These are phyloP conservation scores for Ifrita kowaldi DNA, from an alignment of 2,113 vertebrate species.

Conservation along the genomic window DNA sequence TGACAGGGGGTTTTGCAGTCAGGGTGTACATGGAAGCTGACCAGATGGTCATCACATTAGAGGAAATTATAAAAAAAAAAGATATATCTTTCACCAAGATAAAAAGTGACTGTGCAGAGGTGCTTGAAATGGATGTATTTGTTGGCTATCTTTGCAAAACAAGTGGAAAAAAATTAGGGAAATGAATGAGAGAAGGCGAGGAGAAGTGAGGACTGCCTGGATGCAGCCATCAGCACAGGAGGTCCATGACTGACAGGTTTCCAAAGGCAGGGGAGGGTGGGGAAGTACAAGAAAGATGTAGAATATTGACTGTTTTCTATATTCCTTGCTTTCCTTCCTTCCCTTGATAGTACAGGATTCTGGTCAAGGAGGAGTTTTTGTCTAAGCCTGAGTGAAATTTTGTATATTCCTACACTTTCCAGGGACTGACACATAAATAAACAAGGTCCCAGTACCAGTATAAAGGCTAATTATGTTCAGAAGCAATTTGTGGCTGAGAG, in stretches of 20 bases:
- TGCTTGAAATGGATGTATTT: background rate
- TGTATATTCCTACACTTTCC: background rate
- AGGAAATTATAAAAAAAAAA: background rate
- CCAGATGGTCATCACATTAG: background rate
- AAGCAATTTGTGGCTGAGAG: background rate
- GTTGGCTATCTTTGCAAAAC: background rate
- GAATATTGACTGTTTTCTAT: background rate
- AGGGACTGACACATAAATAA: background rate
- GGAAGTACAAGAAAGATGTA: background rate
- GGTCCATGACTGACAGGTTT: accelerated
- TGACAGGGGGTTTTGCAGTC: background rate
- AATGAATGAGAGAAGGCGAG: background rate
- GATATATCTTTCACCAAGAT: background rate
- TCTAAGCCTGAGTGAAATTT: background rate
- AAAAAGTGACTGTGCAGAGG: background rate
- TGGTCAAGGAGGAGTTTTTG: background rate
- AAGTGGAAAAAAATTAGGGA: background rate
- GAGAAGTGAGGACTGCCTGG: background rate
- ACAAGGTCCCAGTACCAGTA: background rate
- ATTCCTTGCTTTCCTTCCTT: background rate
- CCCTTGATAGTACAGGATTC: background rate
- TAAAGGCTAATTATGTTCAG: background rate
- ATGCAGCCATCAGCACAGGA: background rate
- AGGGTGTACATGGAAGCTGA: accelerated
- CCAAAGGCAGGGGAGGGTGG: background rate